Evolutionary conservation across 2,113 vertebrate genomes (phyloP), one percentile per base, ranked within the genome.

Genomic region (Monarcha castaneiventris): DNA sequence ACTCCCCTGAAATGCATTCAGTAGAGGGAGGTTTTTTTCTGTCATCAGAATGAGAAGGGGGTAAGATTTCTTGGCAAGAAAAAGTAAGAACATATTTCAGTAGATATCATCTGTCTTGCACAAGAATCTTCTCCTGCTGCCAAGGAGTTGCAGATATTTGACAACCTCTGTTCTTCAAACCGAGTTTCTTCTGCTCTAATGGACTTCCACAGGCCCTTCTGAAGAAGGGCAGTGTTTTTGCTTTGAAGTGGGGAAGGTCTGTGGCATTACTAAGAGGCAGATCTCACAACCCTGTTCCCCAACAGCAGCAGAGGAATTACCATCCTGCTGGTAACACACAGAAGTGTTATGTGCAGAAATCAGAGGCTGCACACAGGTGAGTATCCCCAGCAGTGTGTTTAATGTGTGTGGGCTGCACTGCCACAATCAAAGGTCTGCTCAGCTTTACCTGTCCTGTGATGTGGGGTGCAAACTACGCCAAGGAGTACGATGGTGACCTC

Each of bases 71-170:
- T 90, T 96, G 95, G 95, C 93, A 95, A 86, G 93, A 72, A 92
- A 89, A 95, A 95, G 85, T 63, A 94, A 93, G 95, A 96, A 88
- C 90, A 96, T 95, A 95, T 94, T 97, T 96, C 92, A 95, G 85
- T 44, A 96, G 94, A 95, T 92, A 95, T 96, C 95, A 96, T 96
- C 94, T 96, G 96, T 96, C 96, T 97, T 96, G 96, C 94, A 95
- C 85, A 97, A 90, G 94, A 96, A 94, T 90, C 88, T 94, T 80
- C 92, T 93, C 16, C 90, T 88, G 78, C 93, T 97, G 95, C 95
- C 96, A 97, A 96, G 72, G 88, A 96, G 90, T 27, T 96, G 85
- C 11, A 12, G 93, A 85, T 92, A 94, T 93, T 92, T 94, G 94
- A 97, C 92, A 95, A 95, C 95, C 94, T 88, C 85, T 83, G 37